Conservation (phyloP, 2,888 invertebrate species). For the Cancer borealis region DNA sequence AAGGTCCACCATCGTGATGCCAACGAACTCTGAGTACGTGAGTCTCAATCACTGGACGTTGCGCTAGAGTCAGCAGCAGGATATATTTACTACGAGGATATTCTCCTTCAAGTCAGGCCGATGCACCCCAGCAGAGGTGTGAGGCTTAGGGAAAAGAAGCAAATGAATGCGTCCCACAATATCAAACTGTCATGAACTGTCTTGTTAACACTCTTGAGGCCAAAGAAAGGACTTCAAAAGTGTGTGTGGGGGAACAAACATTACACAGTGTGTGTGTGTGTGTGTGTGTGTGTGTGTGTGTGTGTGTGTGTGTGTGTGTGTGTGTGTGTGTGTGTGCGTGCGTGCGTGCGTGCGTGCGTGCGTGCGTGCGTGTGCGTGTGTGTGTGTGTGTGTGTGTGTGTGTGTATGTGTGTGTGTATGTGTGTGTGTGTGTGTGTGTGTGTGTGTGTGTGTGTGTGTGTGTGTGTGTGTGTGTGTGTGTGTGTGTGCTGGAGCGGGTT, state of each 20-base stretch:
- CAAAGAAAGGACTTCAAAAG: neutral
- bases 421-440: too few species aligned
- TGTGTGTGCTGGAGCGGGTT: neutral
- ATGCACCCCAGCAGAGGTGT: neutral
- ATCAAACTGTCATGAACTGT: neutral
- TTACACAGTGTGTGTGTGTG: neutral
- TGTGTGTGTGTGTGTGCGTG: neutral
- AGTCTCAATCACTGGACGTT: neutral
- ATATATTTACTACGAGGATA: neutral
- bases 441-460: neutral
- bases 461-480: conserved; percentile 18
- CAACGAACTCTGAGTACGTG: neutral
- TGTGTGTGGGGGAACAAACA: neutral
- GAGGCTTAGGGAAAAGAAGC: neutral
- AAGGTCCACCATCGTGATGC: neutral
- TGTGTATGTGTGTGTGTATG: too few species aligned
- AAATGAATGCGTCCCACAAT: neutral
- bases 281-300: neutral
- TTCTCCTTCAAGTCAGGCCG: neutral
- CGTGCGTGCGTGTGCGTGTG: too few species aligned
- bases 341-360: too few species aligned
- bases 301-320: neutral
- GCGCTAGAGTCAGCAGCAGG: neutral
- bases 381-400: neutral
- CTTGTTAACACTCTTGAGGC: neutral